Conservation (phyloP, 2,797 vertebrate species). For the Myioborus miniatus region DNA sequence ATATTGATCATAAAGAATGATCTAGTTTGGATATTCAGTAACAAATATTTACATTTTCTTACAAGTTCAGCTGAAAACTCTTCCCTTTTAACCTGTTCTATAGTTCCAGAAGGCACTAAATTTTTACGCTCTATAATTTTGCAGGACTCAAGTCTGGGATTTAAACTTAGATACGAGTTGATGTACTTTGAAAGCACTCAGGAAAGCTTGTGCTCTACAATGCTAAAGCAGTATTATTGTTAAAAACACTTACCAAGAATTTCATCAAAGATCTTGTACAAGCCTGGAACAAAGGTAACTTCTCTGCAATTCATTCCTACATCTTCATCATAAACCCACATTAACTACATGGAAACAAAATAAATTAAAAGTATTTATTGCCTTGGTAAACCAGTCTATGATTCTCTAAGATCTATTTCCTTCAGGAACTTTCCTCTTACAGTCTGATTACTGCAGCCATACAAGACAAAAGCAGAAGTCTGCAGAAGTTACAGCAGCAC, state of each 20-base stretch:
- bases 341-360: conserved; percentile 79
- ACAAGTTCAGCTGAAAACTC: neutral
- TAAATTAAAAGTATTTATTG: conserved; percentile 4
- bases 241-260: conserved; percentile 89
- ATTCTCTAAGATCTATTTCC: neutral
- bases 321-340: conserved; percentile 99
- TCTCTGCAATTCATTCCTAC: conserved; percentile 96
- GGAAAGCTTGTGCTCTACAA: neutral
- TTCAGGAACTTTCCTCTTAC: neutral
- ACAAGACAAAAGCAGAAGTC: neutral
- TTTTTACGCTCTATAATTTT: neutral
- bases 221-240: neutral
- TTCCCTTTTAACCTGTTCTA: neutral
- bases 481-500: neutral
- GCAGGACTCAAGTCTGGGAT: neutral
- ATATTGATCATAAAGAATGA: neutral
- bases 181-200: neutral
- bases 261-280: conserved; percentile 99
- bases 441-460: neutral
- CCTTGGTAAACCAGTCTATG: neutral
- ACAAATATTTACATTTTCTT: neutral
- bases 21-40: neutral
- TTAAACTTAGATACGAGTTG: neutral
- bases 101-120: neutral
- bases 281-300: conserved; percentile 95